Evolutionary conservation across 1,140 invertebrate genomes (phyloP), one percentile per base, ranked within the genome.

Genomic region (Drosophila mojavensis): DNA sequence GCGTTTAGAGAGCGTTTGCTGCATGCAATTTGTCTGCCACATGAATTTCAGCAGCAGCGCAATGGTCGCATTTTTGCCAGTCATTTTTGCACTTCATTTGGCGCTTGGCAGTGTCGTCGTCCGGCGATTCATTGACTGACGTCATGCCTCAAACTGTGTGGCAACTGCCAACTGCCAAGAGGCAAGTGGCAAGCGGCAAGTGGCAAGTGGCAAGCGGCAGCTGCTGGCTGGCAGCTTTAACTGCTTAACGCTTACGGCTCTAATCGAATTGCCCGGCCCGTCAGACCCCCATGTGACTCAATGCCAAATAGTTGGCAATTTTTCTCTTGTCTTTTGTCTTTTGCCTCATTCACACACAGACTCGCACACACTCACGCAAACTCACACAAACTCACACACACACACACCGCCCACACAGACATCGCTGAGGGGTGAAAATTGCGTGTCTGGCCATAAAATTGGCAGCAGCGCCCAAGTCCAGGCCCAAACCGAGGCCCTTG

Each of bases 371-470:
- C 41, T 70, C 17, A 63, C 65, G 64, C 50, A 77, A 28, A n/a
- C 3, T 17, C 17, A 63, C 65, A 67, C 50, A 77, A 28, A n/a
- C 3, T 17, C 24, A 61, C 9, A 70, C 17, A 63, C 51, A 63
- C 60, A 48, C 13, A 26, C 9, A 17, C n/a, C 55, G 58, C 55
- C 53, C 76, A 83, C 79, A 78, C 68, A 43, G 13, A 61, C 41
- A 69, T n/a, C 13, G 13, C 20, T 51, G 33, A 26, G 36, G 82
- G 65, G 74, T 79, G 74, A 66, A 85, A 85, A 85, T 84, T 85
- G 81, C 81, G 81, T 86, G 81, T 85, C 81, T 85, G 78, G 75
- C 81, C 81, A 85, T 84, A 81, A 84, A 84, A 84, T 84, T 84
- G 81, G 81, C 74, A 70, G 68, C 41, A 47, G 75, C 58, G 53